Percentiles rank a stretch among this genome's conserved stretches.
phyloP scores from a whole-genome alignment of 2,797 vertebrate species.

The Enteromius paludinosus region DNA sequence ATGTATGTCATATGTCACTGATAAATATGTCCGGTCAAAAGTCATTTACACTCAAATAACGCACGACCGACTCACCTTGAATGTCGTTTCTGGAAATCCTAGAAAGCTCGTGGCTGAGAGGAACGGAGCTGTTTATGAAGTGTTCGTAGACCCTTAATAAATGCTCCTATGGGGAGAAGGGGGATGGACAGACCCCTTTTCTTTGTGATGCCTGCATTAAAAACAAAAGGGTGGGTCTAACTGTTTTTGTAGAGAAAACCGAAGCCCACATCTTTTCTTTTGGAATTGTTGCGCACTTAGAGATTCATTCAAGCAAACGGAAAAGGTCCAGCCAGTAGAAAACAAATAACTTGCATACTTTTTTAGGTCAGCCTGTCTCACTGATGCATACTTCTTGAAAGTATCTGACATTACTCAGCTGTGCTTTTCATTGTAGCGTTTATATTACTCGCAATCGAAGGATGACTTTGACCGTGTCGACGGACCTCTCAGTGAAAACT shows the following conservation, averaged over 20 bases:
- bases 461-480: conserved; percentile 75
- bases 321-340: not conserved
- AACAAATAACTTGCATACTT: not conserved
- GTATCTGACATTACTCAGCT: not conserved
- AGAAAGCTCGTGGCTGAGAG: not conserved
- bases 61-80: conserved; percentile 23
- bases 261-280: not conserved
- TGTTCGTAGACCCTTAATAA: not conserved
- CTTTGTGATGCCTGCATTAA: not conserved
- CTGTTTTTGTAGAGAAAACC: not conserved
- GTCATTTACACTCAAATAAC: not conserved
- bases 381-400: not conserved
- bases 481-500: conserved; percentile 74
- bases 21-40: not conserved
- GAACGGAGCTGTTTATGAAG: conserved; percentile 15
- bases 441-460: conserved; percentile 6
- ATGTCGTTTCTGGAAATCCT: not conserved
- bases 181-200: conserved; percentile 18
- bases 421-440: not conserved
- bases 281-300: not conserved
- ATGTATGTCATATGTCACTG: not conserved
- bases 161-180: not conserved
- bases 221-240: conserved; percentile 19
- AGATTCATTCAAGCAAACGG: not conserved
- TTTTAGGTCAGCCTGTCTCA: not conserved